phyloP scores from a whole-genome alignment of 2,113 vertebrate species.

The Elephas maximus region DNA sequence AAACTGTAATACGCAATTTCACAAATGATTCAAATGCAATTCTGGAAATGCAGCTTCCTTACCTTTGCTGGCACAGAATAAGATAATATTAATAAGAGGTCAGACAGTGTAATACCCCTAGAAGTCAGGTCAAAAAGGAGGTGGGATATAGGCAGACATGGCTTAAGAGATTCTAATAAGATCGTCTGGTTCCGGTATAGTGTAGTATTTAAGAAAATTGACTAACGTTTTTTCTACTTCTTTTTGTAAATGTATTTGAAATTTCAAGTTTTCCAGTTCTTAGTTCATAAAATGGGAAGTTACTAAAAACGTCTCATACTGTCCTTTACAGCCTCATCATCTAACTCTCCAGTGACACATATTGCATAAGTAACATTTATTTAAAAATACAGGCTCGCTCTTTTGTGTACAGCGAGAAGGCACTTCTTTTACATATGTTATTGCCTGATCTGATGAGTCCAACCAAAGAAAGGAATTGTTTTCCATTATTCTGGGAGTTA shows the following conservation, averaged over 20 bases:
- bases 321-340: neutral
- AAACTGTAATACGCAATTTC: constrained; percentile 74
- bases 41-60: constrained; percentile 49
- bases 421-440: neutral
- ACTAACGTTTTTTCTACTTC: neutral
- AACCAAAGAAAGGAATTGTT: constrained; percentile 4
- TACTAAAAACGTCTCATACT: constrained; percentile 47
- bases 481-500: neutral
- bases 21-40: constrained; percentile 68
- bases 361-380: neutral
- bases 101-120: constrained; percentile 57
- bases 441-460: neutral
- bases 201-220: constrained; percentile 34
- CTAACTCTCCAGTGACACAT: neutral
- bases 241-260: constrained; percentile 52
- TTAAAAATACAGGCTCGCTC: neutral
- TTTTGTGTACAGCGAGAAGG: neutral
- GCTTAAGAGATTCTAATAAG: constrained; percentile 54
- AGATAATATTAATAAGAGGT: constrained; percentile 67
- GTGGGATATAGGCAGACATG: neutral
- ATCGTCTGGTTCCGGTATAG: constrained; percentile 8
- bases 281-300: constrained; percentile 34
- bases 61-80: constrained; percentile 55
- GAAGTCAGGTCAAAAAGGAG: constrained; percentile 66
- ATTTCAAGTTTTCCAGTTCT: constrained; percentile 18